Percentiles rank a stretch among this genome's conserved stretches.
Evolutionary conservation across 2,113 vertebrate species (phyloP).

Genomic region (Leptosomus discolor): DNA sequence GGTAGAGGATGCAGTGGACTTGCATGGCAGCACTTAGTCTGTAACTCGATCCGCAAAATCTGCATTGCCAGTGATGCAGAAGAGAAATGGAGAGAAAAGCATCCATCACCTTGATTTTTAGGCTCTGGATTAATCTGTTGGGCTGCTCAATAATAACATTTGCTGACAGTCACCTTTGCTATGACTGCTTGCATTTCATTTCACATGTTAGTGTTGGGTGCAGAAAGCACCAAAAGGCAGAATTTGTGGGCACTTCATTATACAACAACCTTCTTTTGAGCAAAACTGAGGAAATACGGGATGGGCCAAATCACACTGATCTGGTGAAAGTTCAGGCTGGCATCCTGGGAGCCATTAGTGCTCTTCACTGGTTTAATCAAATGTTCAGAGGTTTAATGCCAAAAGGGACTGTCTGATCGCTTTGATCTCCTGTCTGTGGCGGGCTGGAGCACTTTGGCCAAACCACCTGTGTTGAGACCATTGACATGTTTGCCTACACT

Average conservation of each 20-base stretch:
- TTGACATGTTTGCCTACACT: background rate
- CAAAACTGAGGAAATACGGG: background rate
- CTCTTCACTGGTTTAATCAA: background rate
- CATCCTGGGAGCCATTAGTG: background rate
- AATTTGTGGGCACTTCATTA: background rate
- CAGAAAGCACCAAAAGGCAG: background rate
- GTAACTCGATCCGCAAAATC: background rate
- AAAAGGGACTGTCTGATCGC: background rate
- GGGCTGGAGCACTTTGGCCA: background rate
- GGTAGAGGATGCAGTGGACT: background rate
- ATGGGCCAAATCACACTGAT: accelerated
- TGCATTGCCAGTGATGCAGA: accelerated
- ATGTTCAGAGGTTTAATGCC: background rate
- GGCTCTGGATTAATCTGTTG: background rate
- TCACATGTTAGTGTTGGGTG: too few species aligned
- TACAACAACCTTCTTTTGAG: background rate
- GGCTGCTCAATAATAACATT: background rate
- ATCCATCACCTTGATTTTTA: background rate
- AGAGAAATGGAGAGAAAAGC: background rate
- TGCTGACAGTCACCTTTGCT: background rate
- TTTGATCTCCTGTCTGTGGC: background rate
- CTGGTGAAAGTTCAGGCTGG: background rate
- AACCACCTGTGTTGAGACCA: background rate
- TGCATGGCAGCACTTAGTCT: background rate
- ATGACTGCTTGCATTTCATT: background rate